phyloP scores from a whole-genome alignment of 1,140 invertebrate species.

The Macrostomum lignano region DNA sequence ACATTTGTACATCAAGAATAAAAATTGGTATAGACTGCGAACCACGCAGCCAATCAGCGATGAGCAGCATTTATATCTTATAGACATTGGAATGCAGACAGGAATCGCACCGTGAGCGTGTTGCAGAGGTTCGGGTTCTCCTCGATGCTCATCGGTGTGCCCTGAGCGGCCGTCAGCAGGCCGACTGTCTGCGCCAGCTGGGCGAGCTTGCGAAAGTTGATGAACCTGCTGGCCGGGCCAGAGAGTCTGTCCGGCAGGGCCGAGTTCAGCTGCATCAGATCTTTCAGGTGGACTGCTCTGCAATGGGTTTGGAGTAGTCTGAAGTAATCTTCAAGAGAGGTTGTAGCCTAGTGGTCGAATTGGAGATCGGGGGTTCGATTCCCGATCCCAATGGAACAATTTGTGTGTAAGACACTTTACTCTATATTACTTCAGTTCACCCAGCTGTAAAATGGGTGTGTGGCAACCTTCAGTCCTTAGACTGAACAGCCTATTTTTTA shows the following conservation, averaged over 20 bases:
- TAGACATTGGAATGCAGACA: conserved; percentile 3
- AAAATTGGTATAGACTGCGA: no score
- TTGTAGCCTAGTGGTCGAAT: no score
- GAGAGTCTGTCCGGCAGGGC: conserved; percentile 31
- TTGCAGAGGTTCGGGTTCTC: conserved; percentile 34
- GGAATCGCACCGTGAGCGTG: conserved; percentile 29
- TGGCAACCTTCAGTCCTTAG: no score
- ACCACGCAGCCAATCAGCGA: no score
- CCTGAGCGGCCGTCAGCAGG: conserved; percentile 21
- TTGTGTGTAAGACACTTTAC: no score
- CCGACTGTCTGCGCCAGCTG: conserved; percentile 29
- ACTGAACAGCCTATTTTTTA: no score
- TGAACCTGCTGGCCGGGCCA: conserved; percentile 15
- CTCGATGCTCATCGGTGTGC: conserved; percentile 22
- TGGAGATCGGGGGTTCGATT: no score
- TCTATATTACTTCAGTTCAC: no score
- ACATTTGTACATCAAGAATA: no score
- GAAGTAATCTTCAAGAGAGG: not conserved
- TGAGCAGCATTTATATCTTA: conserved; percentile 5
- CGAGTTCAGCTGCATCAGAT: conserved; percentile 33
- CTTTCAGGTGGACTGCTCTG: conserved; percentile 36
- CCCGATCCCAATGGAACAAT: no score
- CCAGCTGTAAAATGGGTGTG: no score
- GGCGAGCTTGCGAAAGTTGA: conserved; percentile 33
- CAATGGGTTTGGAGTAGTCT: conserved; percentile 8